Base-by-base conservation (phyloP, 2,797 vertebrate species). In the Smutsia gigantea region DNA sequence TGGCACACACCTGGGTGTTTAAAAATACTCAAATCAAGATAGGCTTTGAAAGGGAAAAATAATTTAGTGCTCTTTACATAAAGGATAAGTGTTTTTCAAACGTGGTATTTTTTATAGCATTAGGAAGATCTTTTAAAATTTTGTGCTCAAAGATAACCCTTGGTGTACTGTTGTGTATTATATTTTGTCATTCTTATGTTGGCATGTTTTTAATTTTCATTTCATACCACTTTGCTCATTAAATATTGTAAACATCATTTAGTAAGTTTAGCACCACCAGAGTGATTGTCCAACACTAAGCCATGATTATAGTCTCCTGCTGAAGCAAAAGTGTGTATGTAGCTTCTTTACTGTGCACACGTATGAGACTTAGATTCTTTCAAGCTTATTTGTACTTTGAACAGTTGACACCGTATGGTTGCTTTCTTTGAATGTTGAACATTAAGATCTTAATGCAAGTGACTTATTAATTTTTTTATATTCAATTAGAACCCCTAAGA, bases 401-500 rank as follows among this genome's bases (percentile, higher is more conserved):
- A 89, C 31, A 23, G 57, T 96, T 97, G 93, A 79, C 94, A 78
- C 95, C 66, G 14, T 90, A 25, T 89, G 95, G 84, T 94, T 69
- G 97, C 90, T 94, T 97, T 98, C 7, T 98, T 68, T 98, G 93
- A 98, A 98, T 69, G 97, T 93, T 98, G 64, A 96, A 90, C 86
- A 90, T 98, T 97, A 97, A 84, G 95, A 90, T 51, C 96, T 98
- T 46, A 81, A 97, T 98, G 86, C 93, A 98, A 98, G 96, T 99
- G 97, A 98, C 98, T 98, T 98, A 98, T 98, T 98, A 97, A 98
- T 88, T 98, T 96, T 98, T 98, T 98, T 99, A 98, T 98, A 97
- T 99, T 98, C 98, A 98, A 99, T 98, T 98, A 99, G 98, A 98
- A 98, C 97, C 98, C 98, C 98, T 98, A 99, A 98, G 98, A 93